Base-by-base conservation (phyloP, 2,888 invertebrate genomes). In the Thymelicus lineola region DNA sequence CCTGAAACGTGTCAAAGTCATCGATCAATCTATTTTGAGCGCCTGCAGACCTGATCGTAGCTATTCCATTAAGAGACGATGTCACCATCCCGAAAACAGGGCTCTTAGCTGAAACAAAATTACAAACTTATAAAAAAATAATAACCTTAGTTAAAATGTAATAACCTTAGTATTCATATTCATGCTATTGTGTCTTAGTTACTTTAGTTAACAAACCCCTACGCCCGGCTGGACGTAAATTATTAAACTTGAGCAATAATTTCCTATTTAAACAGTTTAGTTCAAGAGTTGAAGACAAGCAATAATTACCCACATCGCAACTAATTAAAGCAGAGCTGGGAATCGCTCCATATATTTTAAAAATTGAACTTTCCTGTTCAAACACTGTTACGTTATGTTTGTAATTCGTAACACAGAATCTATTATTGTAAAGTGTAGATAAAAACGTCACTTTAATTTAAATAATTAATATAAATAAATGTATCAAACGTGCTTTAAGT, bases 71-170 rank as follows among this genome's bases (percentile, higher is more conserved):
- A 0, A 97, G 89, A 0, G 97, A 96, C 15, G 97, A 96, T 63
- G 96, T 96, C 28, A 97, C 93, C 88, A 97, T 96, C 0, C 97
- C 95, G 80, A 97, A 97, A 0, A 97, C 96, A 0, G 97, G 97
- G 79, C 97, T 97, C 74, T 96, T 95, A 17, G 96, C 97, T 97
- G 86, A 15, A 84, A 83, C 10, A 38, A 9, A 0, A 42, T 42
- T 42, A 42, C 42, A 9, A 42, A 42, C 42, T 42, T 42, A 42
- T 12, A 42, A 42, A 12, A 10, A 42, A n/a, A 1, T 42, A 12
- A 42, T 15, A 5, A 36, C 15, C 50, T 50, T 50, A 7, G 3
- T 50, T n/a, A n/a, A n/a, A n/a, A n/a, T 38, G 12, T 42, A 12
- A 42, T 15, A 5, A 36, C 15, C 50, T 50, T 50, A 7, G 3